phyloP scores from a whole-genome alignment of 2,113 vertebrate genomes.

The Montifringilla adamsi region DNA sequence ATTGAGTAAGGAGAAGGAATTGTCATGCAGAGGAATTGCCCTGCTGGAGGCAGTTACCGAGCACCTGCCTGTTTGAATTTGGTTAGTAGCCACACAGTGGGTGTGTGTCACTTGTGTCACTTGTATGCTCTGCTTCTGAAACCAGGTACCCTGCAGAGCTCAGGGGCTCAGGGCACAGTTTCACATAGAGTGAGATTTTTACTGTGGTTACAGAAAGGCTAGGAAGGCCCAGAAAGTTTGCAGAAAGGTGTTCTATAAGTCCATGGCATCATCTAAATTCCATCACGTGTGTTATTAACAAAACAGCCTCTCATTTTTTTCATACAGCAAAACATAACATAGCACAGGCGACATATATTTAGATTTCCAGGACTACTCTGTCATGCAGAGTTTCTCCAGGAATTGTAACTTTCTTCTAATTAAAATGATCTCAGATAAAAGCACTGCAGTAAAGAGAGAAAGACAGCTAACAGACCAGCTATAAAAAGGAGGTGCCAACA shows the following conservation, averaged over 20 bases:
- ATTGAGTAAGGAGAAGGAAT: neutral
- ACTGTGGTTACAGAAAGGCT: neutral
- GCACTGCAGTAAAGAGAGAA: neutral
- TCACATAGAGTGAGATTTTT: neutral
- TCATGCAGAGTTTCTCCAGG: neutral
- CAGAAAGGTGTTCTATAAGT: neutral
- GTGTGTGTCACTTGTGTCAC: neutral
- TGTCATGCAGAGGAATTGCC: neutral
- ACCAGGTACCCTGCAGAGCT: neutral
- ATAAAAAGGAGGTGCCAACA: neutral
- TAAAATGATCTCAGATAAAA: neutral
- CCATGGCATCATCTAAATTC: neutral
- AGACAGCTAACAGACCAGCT: neutral
- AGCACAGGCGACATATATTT: neutral
- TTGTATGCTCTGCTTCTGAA: neutral
- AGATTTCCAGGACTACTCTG: neutral
- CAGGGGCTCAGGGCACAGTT: neutral
- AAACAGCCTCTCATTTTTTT: neutral
- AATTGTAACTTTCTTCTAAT: neutral
- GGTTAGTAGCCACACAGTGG: too few species aligned
- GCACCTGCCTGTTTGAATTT: neutral
- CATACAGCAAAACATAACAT: neutral
- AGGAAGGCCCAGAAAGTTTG: too few species aligned
- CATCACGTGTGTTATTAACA: neutral
- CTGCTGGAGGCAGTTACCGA: neutral